Percentiles rank a stretch among this genome's conserved stretches.
Conservation (phyloP, 2,797 vertebrate genomes). For the Loris lydekkerianus region DNA sequence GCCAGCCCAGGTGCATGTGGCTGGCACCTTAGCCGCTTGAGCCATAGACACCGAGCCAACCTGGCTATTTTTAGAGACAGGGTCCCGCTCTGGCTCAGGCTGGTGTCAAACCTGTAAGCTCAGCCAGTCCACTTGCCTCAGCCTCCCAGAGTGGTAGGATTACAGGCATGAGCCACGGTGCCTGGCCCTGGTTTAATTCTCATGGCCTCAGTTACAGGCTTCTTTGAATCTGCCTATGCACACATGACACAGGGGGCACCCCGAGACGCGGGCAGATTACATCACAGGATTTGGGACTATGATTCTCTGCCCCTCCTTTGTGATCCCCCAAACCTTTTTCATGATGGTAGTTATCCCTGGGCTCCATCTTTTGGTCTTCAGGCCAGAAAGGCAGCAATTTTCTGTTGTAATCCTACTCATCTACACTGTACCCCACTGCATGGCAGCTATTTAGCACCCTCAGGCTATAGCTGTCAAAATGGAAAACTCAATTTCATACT, state of each 20-base stretch:
- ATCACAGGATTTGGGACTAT: not conserved
- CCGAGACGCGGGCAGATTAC: not conserved
- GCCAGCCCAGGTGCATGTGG: no score
- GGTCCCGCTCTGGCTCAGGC: no score
- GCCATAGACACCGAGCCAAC: no score
- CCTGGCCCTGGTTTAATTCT: not conserved
- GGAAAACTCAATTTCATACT: not conserved
- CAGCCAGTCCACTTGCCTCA: no score
- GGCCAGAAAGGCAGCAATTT: not conserved
- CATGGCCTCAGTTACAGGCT: not conserved
- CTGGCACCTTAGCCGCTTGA: no score
- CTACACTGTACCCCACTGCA: fast-evolving
- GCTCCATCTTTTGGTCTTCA: not conserved
- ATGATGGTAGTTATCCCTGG: not conserved
- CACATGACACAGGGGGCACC: not conserved
- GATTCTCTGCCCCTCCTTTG: not conserved
- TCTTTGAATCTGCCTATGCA: not conserved
- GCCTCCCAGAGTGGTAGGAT: no score
- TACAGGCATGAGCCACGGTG: no score
- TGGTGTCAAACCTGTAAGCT: no score
- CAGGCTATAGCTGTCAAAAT: not conserved
- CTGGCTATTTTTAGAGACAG: no score
- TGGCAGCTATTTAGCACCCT: not conserved
- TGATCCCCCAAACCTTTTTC: not conserved
- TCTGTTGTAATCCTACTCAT: not conserved